phyloP scores from a whole-genome alignment of 2,888 invertebrate species.

The Macrophya annulata region DNA sequence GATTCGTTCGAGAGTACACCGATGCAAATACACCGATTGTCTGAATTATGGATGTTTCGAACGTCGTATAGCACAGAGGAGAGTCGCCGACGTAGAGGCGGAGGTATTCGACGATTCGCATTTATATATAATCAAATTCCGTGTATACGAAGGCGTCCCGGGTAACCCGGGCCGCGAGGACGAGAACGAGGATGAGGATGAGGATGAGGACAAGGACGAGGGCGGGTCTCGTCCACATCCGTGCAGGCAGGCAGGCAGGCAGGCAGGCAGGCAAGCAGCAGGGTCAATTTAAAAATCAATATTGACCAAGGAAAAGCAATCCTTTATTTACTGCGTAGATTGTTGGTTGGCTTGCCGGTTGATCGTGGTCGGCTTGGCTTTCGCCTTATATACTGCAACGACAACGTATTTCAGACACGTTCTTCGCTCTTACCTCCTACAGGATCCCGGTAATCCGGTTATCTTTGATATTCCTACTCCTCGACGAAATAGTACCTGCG shows the following conservation, averaged over 20 bases:
- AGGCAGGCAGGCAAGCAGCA: constrained; percentile 72
- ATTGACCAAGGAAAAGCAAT: constrained; percentile 78
- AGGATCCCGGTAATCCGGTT: constrained; percentile 71
- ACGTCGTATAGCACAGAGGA: constrained; percentile 55
- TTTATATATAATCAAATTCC: constrained; percentile 79
- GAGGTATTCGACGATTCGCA: constrained; percentile 68
- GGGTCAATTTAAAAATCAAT: constrained; percentile 80
- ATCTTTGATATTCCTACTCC: constrained; percentile 61
- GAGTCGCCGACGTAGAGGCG: background rate
- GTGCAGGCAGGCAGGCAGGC: constrained; percentile 64
- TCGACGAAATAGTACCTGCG: background rate
- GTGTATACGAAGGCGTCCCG: constrained; percentile 67
- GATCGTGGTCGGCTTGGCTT: constrained; percentile 61
- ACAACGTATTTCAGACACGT: constrained; percentile 73
- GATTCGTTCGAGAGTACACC: constrained; percentile 72
- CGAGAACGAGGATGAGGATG: constrained; percentile 56
- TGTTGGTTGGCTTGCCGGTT: constrained; percentile 69
- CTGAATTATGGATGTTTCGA: constrained; percentile 77
- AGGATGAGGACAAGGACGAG: constrained; percentile 36
- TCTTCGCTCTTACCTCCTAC: constrained; percentile 64
- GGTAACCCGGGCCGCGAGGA: constrained; percentile 64
- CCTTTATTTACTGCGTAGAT: constrained; percentile 77
- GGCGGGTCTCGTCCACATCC: constrained; percentile 37
- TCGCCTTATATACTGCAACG: background rate
- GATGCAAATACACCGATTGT: constrained; percentile 73